Base-by-base conservation (phyloP, 2,113 vertebrate genomes). In the Gorilla gorilla region DNA sequence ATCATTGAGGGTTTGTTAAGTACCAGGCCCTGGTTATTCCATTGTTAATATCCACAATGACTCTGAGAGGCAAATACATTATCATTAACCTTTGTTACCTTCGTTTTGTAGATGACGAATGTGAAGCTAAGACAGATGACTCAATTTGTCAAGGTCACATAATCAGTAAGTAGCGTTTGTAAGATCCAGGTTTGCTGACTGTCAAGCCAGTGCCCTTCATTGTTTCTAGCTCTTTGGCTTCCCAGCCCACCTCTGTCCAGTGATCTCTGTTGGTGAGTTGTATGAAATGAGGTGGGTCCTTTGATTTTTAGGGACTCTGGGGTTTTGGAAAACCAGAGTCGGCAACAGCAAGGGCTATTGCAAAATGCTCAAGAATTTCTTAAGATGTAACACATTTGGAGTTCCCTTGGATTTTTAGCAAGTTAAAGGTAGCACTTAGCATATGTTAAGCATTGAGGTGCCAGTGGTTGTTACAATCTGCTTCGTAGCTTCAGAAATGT, bases 391-490 rank as follows among this genome's bases (percentile, higher is more conserved):
- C 55, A 20, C 30, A 82, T 32, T 61, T 82, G 32, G 50, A 35
- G 12, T 0, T 40, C 12, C 8, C 12, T 70, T 59, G 17, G 45
- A 79, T 70, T 40, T 64, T 64, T 30, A 30, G 61, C 27, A 64
- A 64, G 30, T 64, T 64, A 32, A 30, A 64, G 27, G 61, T 64
- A 64, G 61, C 27, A 32, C 61, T 30, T 64, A 64, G 61, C 27
- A 8, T 23, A 45, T 50, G 5, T 6, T 88, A 11, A 88, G 23
- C 50, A 16, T 0, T 18, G 75, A 25, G 32, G 23, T 70, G 50
- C 55, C 0, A 0, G 14, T 11, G 5, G 20, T 11, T 2, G n/a
- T 43, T 76, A 9, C 43, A 27, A 22, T 48, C 25, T 32, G 14
- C 61, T 79, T 50, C 40, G 22, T 6, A 55, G 43, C n/a, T 79